Conservation (phyloP, 2,113 vertebrate genomes). For the Silurus asotus region DNA sequence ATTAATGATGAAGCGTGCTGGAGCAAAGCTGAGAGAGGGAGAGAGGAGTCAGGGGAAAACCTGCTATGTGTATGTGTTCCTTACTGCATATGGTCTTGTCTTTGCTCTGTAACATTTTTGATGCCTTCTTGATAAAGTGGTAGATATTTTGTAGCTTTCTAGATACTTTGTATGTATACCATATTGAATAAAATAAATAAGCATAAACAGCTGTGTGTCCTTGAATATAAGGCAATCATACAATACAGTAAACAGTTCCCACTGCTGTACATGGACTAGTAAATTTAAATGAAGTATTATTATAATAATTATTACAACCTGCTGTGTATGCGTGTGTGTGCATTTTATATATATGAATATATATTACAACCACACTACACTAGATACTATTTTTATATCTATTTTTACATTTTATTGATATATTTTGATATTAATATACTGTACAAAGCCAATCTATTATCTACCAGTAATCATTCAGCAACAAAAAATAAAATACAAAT, state of each 20-base stretch:
- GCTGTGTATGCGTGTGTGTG: no score
- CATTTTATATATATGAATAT: no score
- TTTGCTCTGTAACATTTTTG: constrained; percentile 98
- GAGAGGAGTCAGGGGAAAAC: constrained; percentile 67
- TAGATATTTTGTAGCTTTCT: constrained; percentile 99
- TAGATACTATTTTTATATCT: no score
- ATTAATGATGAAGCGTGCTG: constrained; percentile 83
- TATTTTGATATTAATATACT: no score
- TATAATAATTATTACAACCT: no score
- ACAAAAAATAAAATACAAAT: neutral
- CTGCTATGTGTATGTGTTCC: constrained; percentile 89
- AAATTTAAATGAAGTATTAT: no score
- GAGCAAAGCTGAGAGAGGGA: constrained; percentile 82
- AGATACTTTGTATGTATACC: constrained; percentile 99
- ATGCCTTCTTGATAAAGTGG: constrained; percentile 99
- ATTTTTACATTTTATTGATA: no score
- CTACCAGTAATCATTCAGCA: no score
- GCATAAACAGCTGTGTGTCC: constrained; percentile 57
- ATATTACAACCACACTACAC: no score
- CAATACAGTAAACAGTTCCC: neutral
- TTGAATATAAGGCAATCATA: neutral
- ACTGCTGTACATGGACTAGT: neutral
- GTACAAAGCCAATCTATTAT: no score
- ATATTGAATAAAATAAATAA: constrained; percentile 98
- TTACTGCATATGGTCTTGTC: constrained; percentile 97